Conservation (phyloP, 2,797 vertebrate species). For the Pipistrellus pipistrellus region DNA sequence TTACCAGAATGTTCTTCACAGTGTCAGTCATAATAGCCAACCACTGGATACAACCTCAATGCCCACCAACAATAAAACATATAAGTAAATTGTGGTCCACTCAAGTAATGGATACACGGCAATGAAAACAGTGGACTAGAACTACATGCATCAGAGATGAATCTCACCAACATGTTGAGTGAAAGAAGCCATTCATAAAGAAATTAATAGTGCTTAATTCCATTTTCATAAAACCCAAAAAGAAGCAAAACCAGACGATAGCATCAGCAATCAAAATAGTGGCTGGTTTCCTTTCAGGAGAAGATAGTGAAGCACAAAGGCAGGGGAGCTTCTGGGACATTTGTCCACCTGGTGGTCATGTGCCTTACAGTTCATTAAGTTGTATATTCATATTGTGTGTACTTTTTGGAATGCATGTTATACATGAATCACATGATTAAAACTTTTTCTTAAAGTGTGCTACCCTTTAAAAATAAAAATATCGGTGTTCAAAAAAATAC, state of each 20-base stretch:
- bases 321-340: not conserved
- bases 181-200: not conserved
- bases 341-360: not conserved
- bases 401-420: not conserved
- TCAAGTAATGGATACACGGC: not conserved
- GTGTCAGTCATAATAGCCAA: not conserved
- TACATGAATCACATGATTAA: slow-evolving; percentile 18
- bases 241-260: not conserved
- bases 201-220: not conserved
- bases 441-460: slow-evolving; percentile 18
- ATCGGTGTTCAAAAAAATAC: not conserved
- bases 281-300: not conserved
- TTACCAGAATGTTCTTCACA: not conserved
- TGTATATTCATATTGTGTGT: not conserved
- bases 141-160: fast-evolving
- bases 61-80: not conserved
- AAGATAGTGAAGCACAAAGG: not conserved
- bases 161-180: not conserved
- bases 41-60: not conserved
- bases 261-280: not conserved
- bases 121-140: not conserved
- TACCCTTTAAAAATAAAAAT: slow-evolving; percentile 53
- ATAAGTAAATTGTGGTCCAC: not conserved
- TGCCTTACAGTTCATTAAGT: not conserved
- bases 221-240: not conserved